Evolutionary conservation across 2,888 invertebrate species (phyloP), one percentile per base, ranked within the genome.

Genomic region (Acleris laterana): DNA sequence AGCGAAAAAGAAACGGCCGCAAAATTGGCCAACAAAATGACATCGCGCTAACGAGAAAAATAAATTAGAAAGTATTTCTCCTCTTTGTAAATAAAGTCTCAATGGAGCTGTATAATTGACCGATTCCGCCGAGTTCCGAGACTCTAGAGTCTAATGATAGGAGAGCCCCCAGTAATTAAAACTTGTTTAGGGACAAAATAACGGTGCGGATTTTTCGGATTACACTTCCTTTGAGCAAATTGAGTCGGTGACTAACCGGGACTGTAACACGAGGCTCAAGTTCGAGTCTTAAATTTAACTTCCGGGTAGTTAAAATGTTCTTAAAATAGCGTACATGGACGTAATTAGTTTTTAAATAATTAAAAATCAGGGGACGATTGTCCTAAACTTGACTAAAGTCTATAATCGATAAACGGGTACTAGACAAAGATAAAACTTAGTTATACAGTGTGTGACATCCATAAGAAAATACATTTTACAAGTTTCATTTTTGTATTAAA

Each of bases 141-240:
- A 60, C 62, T 63, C 56, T 48, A 50, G 62, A 62, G 68, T 28
- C 57, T 79, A 77, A 78, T 78, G 76, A 77, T 70, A 64, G 63
- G 67, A 69, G 61, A 68, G 61, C 55, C 72, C 62, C 68, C 71
- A 74, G 75, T 80, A 79, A 82, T 81, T 81, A 82, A 82, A 81
- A 82, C 71, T 82, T 81, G 70, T 69, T 66, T 44, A 46, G 44
- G 9, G 48, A 58, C 62, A 22, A 61, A 69, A 71, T 66, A 38
- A 46, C 42, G 60, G 52, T 52, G 48, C 25, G 16, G 57, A 17
- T 56, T 66, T 61, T 62, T 51, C n/a, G 48, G 56, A 62, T 66
- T 51, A 61, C 50, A 44, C 46, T 66, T 22, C 25, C 46, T 66
- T 66, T 66, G 66, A 66, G 50, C 32, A 66, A 66, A 66, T 61